These are phyloP conservation scores for Dallia pectoralis DNA, from an alignment of 2,797 vertebrate species.

Conservation along the genomic window DNA sequence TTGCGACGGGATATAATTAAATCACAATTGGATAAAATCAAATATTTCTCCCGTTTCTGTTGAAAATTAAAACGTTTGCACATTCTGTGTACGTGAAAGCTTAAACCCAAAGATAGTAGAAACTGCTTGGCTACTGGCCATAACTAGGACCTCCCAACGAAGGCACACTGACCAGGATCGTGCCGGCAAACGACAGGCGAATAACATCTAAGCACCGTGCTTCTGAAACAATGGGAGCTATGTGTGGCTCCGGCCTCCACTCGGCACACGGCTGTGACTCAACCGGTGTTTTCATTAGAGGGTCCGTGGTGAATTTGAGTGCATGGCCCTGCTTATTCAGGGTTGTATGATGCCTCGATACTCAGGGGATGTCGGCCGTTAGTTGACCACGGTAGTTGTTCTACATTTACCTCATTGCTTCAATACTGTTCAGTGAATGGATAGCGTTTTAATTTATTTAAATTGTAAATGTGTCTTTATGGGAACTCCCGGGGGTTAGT, in stretches of 20 bases:
- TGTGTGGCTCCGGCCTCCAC: constrained; percentile 17
- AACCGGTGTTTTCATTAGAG: constrained; percentile 61
- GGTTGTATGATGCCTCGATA: not conserved
- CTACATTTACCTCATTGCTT: not conserved
- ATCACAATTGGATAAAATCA: no score
- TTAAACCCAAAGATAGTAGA: no score
- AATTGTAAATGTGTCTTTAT: no score
- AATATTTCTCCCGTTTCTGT: no score
- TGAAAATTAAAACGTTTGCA: no score
- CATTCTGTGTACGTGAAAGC: no score
- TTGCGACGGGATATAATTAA: no score
- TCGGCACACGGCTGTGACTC: constrained; percentile 48
- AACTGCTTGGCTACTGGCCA: no score
- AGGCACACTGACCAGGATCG: no score
- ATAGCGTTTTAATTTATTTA: not conserved
- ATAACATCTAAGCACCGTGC: not conserved
- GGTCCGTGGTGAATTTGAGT: constrained; percentile 52
- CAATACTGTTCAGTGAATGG: not conserved
- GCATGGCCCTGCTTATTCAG: not conserved
- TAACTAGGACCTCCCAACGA: no score
- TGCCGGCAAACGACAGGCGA: no score
- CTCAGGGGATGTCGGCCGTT: not conserved
- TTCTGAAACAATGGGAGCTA: not conserved
- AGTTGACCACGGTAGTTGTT: not conserved
- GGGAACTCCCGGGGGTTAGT: no score